A percentile compares a stretch with the other conserved stretches of the same genome.
phyloP scores from a whole-genome alignment of 2,888 invertebrate species.

The Spatulosminthurus flaviceps region DNA sequence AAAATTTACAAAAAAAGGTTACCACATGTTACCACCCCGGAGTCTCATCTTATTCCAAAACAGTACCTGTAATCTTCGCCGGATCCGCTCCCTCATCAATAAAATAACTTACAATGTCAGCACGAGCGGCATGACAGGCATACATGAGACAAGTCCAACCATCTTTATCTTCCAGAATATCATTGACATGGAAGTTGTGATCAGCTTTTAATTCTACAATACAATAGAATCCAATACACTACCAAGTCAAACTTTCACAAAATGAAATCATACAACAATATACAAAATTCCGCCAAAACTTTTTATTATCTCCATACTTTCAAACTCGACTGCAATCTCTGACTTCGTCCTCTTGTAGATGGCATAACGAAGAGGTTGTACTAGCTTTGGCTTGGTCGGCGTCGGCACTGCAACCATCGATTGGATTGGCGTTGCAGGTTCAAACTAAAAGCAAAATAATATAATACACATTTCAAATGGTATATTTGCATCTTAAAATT shows the following conservation, averaged over 20 bases:
- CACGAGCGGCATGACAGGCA: constrained; percentile 33
- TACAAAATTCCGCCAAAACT: neutral
- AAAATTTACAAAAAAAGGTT: neutral
- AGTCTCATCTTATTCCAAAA: no score
- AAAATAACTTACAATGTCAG: constrained; percentile 33
- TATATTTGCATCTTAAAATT: no score
- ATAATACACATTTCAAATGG: no score
- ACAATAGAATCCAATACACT: neutral
- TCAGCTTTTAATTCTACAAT: constrained; percentile 25
- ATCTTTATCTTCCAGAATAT: constrained; percentile 32
- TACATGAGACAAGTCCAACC: constrained; percentile 32
- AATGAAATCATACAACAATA: neutral
- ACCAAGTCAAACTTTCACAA: no score
- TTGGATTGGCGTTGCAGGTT: neutral
- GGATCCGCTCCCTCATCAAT: constrained; percentile 38
- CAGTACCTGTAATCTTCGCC: neutral
- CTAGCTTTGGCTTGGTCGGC: neutral
- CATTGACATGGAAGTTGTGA: constrained; percentile 26
- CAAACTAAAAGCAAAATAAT: constrained; percentile 1
- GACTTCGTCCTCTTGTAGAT: neutral
- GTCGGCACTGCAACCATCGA: neutral
- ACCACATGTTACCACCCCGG: no score
- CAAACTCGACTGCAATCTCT: neutral
- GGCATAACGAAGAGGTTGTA: constrained; percentile 28
- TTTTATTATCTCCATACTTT: constrained; percentile 1